Evolutionary conservation across 2,797 vertebrate genomes (phyloP).

Genomic region (Carduelis carduelis): DNA sequence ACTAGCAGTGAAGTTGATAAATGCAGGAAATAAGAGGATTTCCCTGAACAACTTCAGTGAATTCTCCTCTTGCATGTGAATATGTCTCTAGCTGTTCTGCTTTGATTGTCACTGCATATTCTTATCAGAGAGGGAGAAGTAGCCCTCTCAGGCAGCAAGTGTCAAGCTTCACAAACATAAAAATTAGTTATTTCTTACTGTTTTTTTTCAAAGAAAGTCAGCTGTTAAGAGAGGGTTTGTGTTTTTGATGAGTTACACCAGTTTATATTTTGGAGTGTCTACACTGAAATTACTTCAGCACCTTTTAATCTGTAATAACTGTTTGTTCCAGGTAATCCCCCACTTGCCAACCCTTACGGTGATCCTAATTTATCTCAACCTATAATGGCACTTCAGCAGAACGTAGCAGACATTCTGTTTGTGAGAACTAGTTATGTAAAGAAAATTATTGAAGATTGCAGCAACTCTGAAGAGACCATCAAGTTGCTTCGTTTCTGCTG

Average conservation of each 20-base stretch:
- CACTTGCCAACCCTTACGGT: constrained; percentile 94
- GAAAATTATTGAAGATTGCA: constrained; percentile 99
- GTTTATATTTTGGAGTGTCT: background rate
- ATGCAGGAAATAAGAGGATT: background rate
- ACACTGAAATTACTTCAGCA: background rate
- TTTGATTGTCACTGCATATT: background rate
- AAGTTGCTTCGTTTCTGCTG: constrained; percentile 98
- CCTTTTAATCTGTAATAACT: constrained; percentile 39
- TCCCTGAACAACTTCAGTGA: background rate
- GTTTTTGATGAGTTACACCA: background rate
- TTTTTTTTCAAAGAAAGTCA: background rate
- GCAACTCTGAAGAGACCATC: constrained; percentile 98
- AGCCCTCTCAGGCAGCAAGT: background rate
- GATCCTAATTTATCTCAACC: constrained; percentile 94
- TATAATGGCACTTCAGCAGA: constrained; percentile 97
- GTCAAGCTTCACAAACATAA: background rate
- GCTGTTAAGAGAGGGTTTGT: background rate
- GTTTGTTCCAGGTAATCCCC: constrained; percentile 90
- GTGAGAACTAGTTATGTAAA: constrained; percentile 99
- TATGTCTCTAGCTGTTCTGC: background rate
- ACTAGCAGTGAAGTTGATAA: background rate
- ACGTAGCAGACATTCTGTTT: constrained; percentile 96
- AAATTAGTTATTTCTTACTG: background rate
- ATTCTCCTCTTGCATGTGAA: background rate
- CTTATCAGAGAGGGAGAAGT: background rate